These are phyloP conservation scores for Bos taurus DNA, from an alignment of 2,113 vertebrate species.

Conservation along the genomic window ARS-UCD2.0 NC_037337.1:21265501-21266000, in stretches of 20 bases:
- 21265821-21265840: slow-evolving; percentile 80
- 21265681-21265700: slow-evolving; percentile 84
- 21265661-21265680: slow-evolving; percentile 81
- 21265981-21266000: slow-evolving; percentile 82
- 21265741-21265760: slow-evolving; percentile 83
- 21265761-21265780: slow-evolving; percentile 81
- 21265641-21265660: slow-evolving; percentile 82
- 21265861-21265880: slow-evolving; percentile 84
- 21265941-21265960: slow-evolving; percentile 79
- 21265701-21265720: slow-evolving; percentile 80
- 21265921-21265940: slow-evolving; percentile 83
- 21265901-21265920: slow-evolving; percentile 83
- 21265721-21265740: slow-evolving; percentile 80
- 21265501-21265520: slow-evolving; percentile 70
- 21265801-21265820: slow-evolving; percentile 82
- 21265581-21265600: slow-evolving; percentile 73
- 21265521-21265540: slow-evolving; percentile 75
- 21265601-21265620: slow-evolving; percentile 75
- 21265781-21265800: slow-evolving; percentile 84
- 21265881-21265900: slow-evolving; percentile 82
- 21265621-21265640: slow-evolving; percentile 83
- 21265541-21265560: slow-evolving; percentile 78
- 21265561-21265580: slow-evolving; percentile 70
- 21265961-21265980: slow-evolving; percentile 82
- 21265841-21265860: slow-evolving; percentile 81